A percentile compares a stretch with the other conserved stretches of the same genome.
Evolutionary conservation across 2,888 invertebrate genomes (phyloP).

Genomic region (Chloroclysta siterata): DNA sequence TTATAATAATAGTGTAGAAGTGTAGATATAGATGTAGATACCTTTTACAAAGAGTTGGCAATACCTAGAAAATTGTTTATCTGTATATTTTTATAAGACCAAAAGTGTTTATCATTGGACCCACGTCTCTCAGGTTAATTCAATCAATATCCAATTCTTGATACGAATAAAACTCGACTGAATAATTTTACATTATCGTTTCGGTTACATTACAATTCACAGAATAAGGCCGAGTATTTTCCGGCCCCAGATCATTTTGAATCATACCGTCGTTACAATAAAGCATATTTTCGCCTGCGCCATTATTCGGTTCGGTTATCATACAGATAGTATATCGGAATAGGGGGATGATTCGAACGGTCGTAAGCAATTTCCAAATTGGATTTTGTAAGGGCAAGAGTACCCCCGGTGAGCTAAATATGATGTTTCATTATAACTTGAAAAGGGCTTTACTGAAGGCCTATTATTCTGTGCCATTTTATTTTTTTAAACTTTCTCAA

Average conservation of each 20-base stretch:
- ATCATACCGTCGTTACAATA: constrained; percentile 46
- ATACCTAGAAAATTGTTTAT: no score
- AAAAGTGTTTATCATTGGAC: constrained; percentile 17
- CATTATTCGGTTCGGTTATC: constrained; percentile 44
- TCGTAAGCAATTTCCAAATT: constrained; percentile 72
- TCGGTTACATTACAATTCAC: constrained; percentile 44
- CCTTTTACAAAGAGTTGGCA: no score
- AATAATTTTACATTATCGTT: constrained; percentile 51
- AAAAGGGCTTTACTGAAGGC: constrained; percentile 33
- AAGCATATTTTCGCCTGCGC: constrained; percentile 48
- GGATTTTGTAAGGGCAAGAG: constrained; percentile 55
- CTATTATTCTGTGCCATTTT: constrained; percentile 30
- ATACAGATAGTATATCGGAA: constrained; percentile 46
- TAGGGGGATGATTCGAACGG: constrained; percentile 59
- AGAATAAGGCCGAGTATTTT: constrained; percentile 49
- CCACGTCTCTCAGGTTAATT: constrained; percentile 13
- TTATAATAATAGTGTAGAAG: no score
- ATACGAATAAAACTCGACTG: constrained; percentile 34
- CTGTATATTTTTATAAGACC: no score
- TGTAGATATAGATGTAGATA: no score
- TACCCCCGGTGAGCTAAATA: constrained; percentile 43
- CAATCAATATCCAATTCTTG: constrained; percentile 28
- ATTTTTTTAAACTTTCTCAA: constrained; percentile 20
- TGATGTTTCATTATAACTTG: constrained; percentile 58
- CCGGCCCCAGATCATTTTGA: constrained; percentile 44